A percentile compares a stretch with the other conserved stretches of the same genome.
phyloP scores from a whole-genome alignment of 2,797 vertebrate species.

The Bradypodion ventrale region DNA sequence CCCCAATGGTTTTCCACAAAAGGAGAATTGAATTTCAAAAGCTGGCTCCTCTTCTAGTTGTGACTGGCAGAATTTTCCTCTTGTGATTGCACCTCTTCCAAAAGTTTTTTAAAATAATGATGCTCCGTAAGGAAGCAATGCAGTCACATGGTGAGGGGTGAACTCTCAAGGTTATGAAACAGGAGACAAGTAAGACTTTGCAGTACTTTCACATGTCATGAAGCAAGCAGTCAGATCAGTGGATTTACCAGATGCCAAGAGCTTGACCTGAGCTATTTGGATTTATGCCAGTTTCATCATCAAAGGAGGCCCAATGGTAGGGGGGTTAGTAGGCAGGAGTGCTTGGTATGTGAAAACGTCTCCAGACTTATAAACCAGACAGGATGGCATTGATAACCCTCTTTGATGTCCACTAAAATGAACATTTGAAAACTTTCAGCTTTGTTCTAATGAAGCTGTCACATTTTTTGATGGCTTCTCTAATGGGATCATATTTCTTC shows the following conservation, averaged over 20 bases:
- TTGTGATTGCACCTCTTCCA: neutral
- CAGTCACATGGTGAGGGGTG: neutral
- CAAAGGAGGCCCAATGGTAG: neutral
- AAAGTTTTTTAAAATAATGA: neutral
- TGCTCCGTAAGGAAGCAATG: neutral
- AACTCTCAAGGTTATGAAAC: slow-evolving; percentile 11
- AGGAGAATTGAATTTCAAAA: neutral
- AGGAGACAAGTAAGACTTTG: slow-evolving; percentile 6
- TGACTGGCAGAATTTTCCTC: neutral
- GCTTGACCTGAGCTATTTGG: slow-evolving; percentile 9
- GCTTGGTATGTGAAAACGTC: neutral
- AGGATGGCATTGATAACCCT: neutral
- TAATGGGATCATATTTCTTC: neutral
- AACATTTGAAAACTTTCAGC: neutral
- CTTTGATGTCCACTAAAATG: neutral
- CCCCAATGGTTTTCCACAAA: neutral
- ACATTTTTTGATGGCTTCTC: neutral
- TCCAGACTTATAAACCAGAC: neutral
- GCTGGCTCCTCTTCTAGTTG: neutral
- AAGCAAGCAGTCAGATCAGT: neutral
- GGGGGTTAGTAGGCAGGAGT: neutral
- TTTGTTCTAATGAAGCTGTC: neutral
- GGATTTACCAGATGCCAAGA: slow-evolving; percentile 11
- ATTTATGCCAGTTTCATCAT: slow-evolving; percentile 16
- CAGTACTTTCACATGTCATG: slow-evolving; percentile 2